These are phyloP conservation scores for Poeciliopsis infans DNA, from an alignment of 2,797 vertebrate genomes.

Conservation along the genomic window DNA sequence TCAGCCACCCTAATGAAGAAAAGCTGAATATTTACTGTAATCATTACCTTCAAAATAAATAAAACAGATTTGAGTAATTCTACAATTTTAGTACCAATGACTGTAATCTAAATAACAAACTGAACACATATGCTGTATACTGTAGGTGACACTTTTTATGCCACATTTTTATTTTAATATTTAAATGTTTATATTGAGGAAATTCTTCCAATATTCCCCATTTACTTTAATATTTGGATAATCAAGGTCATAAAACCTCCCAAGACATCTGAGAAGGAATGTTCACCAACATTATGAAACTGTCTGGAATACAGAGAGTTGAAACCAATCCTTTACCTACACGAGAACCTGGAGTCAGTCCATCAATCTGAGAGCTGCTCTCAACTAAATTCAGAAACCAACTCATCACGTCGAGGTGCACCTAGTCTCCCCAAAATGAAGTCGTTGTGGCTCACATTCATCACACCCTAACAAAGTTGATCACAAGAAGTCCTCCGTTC, in stretches of 20 bases:
- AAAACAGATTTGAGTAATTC: neutral
- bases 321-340: slow-evolving; percentile 1
- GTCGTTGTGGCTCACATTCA: slow-evolving; percentile 54
- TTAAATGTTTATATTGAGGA: neutral
- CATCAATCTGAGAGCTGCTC: slow-evolving; percentile 29
- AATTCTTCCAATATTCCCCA: neutral
- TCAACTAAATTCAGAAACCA: slow-evolving; percentile 31
- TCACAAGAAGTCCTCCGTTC: slow-evolving; percentile 65
- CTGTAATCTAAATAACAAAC: neutral
- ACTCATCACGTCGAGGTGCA: slow-evolving; percentile 31
- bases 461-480: slow-evolving; percentile 67
- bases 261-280: neutral
- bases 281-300: neutral
- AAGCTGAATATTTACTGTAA: neutral
- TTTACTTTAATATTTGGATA: neutral
- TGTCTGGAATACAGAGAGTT: slow-evolving; percentile 1
- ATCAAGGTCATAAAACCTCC: neutral
- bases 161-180: neutral
- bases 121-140: neutral
- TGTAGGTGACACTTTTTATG: neutral
- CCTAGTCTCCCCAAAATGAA: slow-evolving; percentile 48
- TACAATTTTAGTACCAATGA: neutral
- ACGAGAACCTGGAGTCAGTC: slow-evolving; percentile 10
- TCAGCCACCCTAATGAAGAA: neutral
- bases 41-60: neutral